Conservation (phyloP, 2,888 invertebrate genomes). For the Molanna angustata region DNA sequence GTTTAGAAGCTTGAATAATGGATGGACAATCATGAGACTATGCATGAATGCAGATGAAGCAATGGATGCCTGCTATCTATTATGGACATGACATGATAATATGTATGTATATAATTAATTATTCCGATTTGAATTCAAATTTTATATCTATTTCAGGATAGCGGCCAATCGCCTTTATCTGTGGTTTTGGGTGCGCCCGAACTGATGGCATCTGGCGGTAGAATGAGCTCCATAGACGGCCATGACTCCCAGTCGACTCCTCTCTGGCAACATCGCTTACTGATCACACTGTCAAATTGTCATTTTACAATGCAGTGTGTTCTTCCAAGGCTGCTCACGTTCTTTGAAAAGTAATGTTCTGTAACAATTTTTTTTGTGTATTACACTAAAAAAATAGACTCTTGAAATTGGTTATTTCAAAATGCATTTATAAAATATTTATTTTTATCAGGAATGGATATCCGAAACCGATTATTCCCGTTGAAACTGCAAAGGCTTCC, state of each 20-base stretch:
- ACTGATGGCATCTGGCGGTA: conserved; percentile 32
- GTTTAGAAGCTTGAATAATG: too few relatives aligned
- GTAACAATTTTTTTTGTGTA: too few relatives aligned
- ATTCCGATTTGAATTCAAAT: too few relatives aligned
- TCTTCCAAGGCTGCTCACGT: conserved; percentile 66
- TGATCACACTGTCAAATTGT: conserved; percentile 87
- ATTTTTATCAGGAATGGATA: conserved; percentile 60
- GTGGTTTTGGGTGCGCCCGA: conserved; percentile 47
- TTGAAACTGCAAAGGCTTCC: conserved; percentile 66
- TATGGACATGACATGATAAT: too few relatives aligned
- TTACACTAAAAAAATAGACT: too few relatives aligned
- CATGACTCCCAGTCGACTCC: conserved; percentile 41
- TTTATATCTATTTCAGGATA: conserved; percentile 42
- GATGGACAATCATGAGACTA: too few relatives aligned
- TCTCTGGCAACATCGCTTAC: conserved; percentile 75
- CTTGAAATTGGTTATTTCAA: neutral
- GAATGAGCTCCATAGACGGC: conserved; percentile 40
- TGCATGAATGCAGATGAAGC: too few relatives aligned
- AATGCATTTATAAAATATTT: neutral
- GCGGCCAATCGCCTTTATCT: conserved; percentile 44
- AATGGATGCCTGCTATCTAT: too few relatives aligned
- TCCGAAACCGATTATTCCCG: conserved; percentile 68
- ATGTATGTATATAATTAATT: too few relatives aligned
- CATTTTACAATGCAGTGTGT: conserved; percentile 75
- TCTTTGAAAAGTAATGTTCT: conserved; percentile 59